Evolutionary conservation across 2,888 invertebrate genomes (phyloP).

Genomic region (Melieria omissa): DNA sequence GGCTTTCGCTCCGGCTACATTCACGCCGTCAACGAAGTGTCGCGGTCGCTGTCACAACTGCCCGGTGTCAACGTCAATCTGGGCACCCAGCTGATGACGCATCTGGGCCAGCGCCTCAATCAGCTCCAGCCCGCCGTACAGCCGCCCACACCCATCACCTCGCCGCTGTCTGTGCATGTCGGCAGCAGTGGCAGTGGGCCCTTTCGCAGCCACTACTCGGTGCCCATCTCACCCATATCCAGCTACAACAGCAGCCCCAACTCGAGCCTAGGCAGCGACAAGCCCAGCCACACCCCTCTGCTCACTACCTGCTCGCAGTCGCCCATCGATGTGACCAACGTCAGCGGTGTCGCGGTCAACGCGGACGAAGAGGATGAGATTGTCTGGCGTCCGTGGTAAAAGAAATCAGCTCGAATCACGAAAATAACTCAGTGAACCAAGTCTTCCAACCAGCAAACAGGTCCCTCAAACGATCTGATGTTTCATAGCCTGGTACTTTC

Average conservation of each 20-base stretch:
- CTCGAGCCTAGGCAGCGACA: conserved; percentile 54
- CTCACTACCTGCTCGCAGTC: conserved; percentile 55
- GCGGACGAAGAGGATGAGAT: conserved; percentile 51
- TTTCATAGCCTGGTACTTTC: too few species aligned
- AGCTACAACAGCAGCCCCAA: conserved; percentile 63
- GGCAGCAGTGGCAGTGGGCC: conserved; percentile 28
- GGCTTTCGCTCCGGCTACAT: conserved; percentile 90
- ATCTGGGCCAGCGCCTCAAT: conserved; percentile 86
- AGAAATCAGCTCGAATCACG: not conserved
- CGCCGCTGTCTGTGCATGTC: conserved; percentile 61
- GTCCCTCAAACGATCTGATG: too few species aligned
- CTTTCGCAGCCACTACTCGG: conserved; percentile 57
- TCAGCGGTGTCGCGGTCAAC: conserved; percentile 24
- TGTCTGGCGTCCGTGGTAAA: conserved; percentile 65
- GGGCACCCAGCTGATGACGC: conserved; percentile 90
- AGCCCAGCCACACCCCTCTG: conserved; percentile 47
- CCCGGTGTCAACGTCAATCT: conserved; percentile 88
- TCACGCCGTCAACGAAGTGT: conserved; percentile 90
- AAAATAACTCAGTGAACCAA: conserved; percentile 28
- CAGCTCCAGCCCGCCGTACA: conserved; percentile 62
- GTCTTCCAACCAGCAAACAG: conserved; percentile 31
- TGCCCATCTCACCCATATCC: conserved; percentile 64
- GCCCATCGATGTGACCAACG: conserved; percentile 51
- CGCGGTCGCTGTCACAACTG: conserved; percentile 83
- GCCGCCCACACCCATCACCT: conserved; percentile 55